Evolutionary conservation across 2,888 invertebrate species (phyloP).

Genomic region (Disparrhopalites patrizii): DNA sequence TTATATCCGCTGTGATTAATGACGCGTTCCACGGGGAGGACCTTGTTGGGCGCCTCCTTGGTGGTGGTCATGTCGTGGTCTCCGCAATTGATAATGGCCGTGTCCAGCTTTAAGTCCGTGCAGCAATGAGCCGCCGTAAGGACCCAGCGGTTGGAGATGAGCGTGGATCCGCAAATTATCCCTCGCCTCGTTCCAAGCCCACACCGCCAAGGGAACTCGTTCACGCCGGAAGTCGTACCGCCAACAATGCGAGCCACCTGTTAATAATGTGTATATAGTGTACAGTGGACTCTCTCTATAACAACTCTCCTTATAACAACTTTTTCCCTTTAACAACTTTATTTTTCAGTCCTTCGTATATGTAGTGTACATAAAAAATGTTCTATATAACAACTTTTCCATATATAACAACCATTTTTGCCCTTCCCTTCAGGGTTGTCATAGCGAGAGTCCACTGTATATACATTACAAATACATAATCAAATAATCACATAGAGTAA

Average conservation of each 20-base stretch:
- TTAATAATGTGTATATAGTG: too few species aligned
- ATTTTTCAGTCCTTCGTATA: too few species aligned
- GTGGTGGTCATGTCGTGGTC: not conserved
- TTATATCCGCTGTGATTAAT: not conserved
- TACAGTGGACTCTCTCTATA: too few species aligned
- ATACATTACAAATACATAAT: too few species aligned
- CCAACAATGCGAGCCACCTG: not conserved
- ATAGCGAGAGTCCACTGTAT: too few species aligned
- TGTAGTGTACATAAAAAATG: too few species aligned
- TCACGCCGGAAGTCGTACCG: not conserved
- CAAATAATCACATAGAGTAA: too few species aligned
- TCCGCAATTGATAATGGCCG: not conserved
- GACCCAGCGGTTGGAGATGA: not conserved
- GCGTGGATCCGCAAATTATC: not conserved
- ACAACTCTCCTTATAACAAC: too few species aligned
- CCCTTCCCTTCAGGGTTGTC: too few species aligned
- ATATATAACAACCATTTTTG: too few species aligned
- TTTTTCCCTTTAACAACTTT: too few species aligned
- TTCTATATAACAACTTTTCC: too few species aligned
- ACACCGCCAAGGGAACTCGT: not conserved
- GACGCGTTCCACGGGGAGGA: not conserved
- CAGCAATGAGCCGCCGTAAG: slow-evolving; percentile 3
- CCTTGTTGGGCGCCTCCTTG: not conserved
- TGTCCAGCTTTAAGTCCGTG: not conserved
- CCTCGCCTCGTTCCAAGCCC: not conserved